Evolutionary conservation across 2,888 invertebrate genomes (phyloP).

Genomic region (Epinotia ramella): DNA sequence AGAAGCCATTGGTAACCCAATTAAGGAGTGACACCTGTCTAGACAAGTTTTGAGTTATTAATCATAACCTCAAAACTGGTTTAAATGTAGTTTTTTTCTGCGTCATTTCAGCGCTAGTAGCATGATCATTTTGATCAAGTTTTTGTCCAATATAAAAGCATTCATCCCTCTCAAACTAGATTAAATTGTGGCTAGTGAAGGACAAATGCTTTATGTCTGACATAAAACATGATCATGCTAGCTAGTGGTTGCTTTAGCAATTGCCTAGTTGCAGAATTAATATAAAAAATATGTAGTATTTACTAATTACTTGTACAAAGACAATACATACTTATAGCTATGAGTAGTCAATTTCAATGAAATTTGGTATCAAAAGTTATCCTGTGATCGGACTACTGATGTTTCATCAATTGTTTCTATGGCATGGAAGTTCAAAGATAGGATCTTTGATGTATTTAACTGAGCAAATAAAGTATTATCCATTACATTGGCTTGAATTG

Average conservation of each 20-base stretch:
- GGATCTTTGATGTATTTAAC: too few relatives aligned
- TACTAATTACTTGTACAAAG: not conserved
- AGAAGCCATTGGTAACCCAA: conserved; percentile 39
- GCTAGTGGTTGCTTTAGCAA: not conserved
- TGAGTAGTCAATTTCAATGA: too few relatives aligned
- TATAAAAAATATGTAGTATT: not conserved
- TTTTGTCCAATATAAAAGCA: not conserved
- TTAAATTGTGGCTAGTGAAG: not conserved
- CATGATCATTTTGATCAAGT: not conserved
- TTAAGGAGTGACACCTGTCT: conserved; percentile 36
- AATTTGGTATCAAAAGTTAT: too few relatives aligned
- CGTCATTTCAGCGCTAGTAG: conserved; percentile 6
- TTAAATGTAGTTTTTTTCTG: conserved; percentile 17
- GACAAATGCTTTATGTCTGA: not conserved
- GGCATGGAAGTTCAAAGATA: too few relatives aligned
- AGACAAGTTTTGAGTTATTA: conserved; percentile 30
- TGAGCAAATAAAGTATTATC: too few relatives aligned
- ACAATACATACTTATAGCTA: not conserved
- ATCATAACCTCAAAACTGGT: conserved; percentile 38
- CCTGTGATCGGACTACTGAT: too few relatives aligned
- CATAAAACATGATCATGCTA: not conserved
- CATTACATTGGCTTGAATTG: too few relatives aligned
- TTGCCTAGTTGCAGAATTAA: not conserved
- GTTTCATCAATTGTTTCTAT: too few relatives aligned
- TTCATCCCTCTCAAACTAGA: not conserved